Base-by-base conservation (phyloP, 2,888 invertebrate genomes). In the Pristionchus entomophagus region DNA sequence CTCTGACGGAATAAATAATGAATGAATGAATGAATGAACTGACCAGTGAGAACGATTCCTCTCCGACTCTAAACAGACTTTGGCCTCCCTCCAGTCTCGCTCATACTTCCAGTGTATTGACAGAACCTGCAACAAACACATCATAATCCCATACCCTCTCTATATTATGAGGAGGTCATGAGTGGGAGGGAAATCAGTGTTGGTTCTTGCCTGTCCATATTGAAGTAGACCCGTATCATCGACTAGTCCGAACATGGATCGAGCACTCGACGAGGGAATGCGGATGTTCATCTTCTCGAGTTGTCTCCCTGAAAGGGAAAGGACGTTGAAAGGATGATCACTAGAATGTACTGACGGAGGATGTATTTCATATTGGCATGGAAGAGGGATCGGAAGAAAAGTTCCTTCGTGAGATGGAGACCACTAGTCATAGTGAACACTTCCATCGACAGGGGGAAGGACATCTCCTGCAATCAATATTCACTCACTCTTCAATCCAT, bases 191-290 rank as follows among this genome's bases (percentile, higher is more conserved):
- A 45, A 45, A 45, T 45, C 8, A 45, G 14, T 45, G 6, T 45
- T 14, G 8, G 6, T 6, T 45, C 45, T 45, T 45, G 88, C 85
- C 65, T 91, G 91, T 29, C 92, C 92, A 84, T 89, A 88, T 82
- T 91, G 91, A 22, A 92, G 86, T 10, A 86, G 88, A 12, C 92
- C 92, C 4, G 90, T 89, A 56, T 92, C 92, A 59, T 93, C 93
- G n/a, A 91, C 88, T 5, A 93, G 89, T 14, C 93, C 93, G 73
- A 93, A 89, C 91, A 92, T 89, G 26, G 90, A 89, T 12, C 93
- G 87, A 2, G 90, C 91, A 19, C 12, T n/a, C 5, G 32, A 8
- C 4, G 41, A 32, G 19, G 77, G 85, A 45, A 85, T 78, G 26
- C 56, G 41, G 26, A 86, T 80, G 53, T 86, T 78, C 65, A 51